These are phyloP conservation scores for Danio kyathit DNA, from an alignment of 2,797 vertebrate genomes.

Conservation along the genomic window DNA sequence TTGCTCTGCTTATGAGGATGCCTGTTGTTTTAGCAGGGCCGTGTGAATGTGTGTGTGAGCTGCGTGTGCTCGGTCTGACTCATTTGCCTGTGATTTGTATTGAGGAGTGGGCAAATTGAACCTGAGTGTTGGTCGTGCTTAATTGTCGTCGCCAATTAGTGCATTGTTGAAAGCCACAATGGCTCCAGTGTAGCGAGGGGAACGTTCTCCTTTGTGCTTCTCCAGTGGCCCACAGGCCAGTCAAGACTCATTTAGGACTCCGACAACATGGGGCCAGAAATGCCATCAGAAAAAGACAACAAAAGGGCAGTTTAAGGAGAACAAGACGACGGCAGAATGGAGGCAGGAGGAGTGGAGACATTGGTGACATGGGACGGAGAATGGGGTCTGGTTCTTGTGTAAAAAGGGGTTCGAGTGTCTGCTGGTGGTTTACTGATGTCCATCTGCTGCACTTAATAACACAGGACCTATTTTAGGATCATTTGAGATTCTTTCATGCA, in stretches of 20 bases:
- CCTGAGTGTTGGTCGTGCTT: constrained; percentile 82
- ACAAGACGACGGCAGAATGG: constrained; percentile 62
- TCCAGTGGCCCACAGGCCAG: constrained; percentile 93
- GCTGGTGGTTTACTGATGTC: constrained; percentile 61
- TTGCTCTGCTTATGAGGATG: constrained; percentile 46
- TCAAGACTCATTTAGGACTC: constrained; percentile 94
- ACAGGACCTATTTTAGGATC: background rate
- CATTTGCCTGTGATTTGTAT: constrained; percentile 71
- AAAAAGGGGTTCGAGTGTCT: constrained; percentile 75
- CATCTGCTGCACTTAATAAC: constrained; percentile 57
- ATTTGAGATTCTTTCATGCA: background rate
- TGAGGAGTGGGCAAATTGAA: constrained; percentile 81
- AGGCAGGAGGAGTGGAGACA: constrained; percentile 63
- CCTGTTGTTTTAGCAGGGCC: constrained; percentile 42
- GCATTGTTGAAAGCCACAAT: constrained; percentile 92
- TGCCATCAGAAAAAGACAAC: constrained; percentile 87
- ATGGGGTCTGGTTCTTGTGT: constrained; percentile 75
- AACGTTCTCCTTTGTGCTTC: constrained; percentile 89
- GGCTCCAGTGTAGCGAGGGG: constrained; percentile 90
- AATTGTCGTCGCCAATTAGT: constrained; percentile 98
- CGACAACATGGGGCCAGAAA: constrained; percentile 88
- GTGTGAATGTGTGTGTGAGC: constrained; percentile 48
- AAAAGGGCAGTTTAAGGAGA: constrained; percentile 77
- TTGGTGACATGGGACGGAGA: constrained; percentile 72
- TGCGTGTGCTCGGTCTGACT: constrained; percentile 51